A percentile compares a stretch with the other conserved stretches of the same genome.
Evolutionary conservation across 2,797 vertebrate genomes (phyloP).

Genomic region (Sebastes paucispinis): DNA sequence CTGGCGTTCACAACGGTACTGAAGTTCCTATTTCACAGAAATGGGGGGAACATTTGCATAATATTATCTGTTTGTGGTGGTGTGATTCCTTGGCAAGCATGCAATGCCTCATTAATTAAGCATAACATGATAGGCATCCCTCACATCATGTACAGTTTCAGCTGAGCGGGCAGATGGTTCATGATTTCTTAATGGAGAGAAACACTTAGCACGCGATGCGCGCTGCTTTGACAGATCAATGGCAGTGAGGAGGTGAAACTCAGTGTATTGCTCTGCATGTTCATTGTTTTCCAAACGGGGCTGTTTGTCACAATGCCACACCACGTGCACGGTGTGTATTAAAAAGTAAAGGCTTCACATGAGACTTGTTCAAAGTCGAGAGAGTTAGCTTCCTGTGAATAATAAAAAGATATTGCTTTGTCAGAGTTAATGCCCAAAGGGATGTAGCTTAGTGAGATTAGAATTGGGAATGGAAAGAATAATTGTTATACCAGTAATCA

Average conservation of each 20-base stretch:
- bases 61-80: constrained; percentile 30
- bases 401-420: constrained; percentile 48
- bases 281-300: constrained; percentile 39
- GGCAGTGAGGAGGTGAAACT: constrained; percentile 38
- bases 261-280: constrained; percentile 18
- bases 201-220: constrained; percentile 47
- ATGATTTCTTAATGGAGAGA: constrained; percentile 74
- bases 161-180: constrained; percentile 71
- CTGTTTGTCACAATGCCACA: constrained; percentile 54
- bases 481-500: constrained; percentile 31
- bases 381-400: constrained; percentile 33
- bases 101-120: constrained; percentile 66
- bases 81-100: constrained; percentile 57
- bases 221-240: constrained; percentile 50
- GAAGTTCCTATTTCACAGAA: constrained; percentile 46
- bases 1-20: background rate
- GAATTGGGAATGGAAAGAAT: constrained; percentile 38
- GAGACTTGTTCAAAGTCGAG: constrained; percentile 38
- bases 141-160: constrained; percentile 64
- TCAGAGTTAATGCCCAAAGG: constrained; percentile 38
- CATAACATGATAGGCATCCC: constrained; percentile 63
- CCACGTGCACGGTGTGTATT: constrained; percentile 6
- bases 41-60: constrained; percentile 44
- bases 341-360: constrained; percentile 42
- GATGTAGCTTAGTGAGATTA: constrained; percentile 38